Base-by-base conservation (phyloP, 2,797 vertebrate species). In the Sarcoramphus papa region DNA sequence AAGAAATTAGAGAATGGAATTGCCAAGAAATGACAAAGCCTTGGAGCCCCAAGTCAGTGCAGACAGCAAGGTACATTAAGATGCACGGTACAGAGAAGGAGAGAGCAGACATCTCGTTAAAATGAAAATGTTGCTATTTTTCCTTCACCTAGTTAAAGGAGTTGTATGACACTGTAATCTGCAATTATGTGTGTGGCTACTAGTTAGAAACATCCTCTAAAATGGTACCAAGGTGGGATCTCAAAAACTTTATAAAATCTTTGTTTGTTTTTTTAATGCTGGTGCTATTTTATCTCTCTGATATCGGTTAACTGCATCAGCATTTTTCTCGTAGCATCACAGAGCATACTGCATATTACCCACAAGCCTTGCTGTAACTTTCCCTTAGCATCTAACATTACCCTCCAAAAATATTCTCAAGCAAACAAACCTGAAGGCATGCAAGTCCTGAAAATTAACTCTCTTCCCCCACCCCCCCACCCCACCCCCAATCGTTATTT, bases 41-140 rank as follows among this genome's bases (percentile, higher is more conserved):
- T 97, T 82, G 63, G 90, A 96, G 96, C 95, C 94, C 95, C 92
- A 96, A 97, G 94, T 97, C 96, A 90, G 93, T n/a, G 43, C 75
- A 97, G 96, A 95, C 88, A 95, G 88, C 70, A 94, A 97, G 94
- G 97, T 93, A 94, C 88, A 96, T 97, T 97, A 97, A 93, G 97
- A 97, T 93, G 94, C 96, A 88, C 43, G 35, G 85, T 96, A 80
- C 45, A 81, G 96, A 94, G 78, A 95, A 94, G 95, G 74, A 94
- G 94, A 95, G 72, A 96, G 78, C 59, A 97, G 96, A 97, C 96
- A 96, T 93, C 94, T 97, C 97, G 97, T 98, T 98, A 98, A 97
- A 97, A 97, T 97, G 97, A 98, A 98, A 97, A 97, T 96, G 96
- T 97, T 98, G 95, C 97, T 97, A 88, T 98, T 98, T 98, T 97